Percentiles rank a stretch among this genome's conserved stretches.
Conservation (phyloP, 23 tunicate genomes). For the Diplosoma virens region DNA sequence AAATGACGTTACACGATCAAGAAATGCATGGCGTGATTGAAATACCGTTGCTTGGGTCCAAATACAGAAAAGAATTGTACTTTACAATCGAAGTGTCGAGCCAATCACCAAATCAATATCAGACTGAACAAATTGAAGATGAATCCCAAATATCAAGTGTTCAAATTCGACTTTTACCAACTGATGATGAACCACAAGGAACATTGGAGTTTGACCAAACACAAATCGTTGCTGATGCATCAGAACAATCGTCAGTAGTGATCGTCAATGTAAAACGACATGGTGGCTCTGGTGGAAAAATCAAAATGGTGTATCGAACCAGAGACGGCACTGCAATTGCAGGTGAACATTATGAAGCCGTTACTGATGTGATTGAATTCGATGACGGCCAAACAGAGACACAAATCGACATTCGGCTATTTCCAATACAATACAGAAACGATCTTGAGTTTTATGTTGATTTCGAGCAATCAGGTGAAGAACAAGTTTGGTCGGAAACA, state of each 20-base stretch:
- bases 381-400: background rate
- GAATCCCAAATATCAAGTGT: too few relatives aligned
- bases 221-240: too few relatives aligned
- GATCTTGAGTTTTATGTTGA: constrained; percentile 1
- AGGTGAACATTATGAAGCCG: background rate
- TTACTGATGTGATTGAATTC: background rate
- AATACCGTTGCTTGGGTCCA: background rate
- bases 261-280: background rate
- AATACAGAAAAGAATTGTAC: background rate
- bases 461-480: background rate
- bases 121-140: too few relatives aligned
- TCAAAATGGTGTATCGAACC: background rate
- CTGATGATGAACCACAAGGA: too few relatives aligned
- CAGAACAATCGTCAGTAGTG: too few relatives aligned
- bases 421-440: background rate
- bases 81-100: background rate
- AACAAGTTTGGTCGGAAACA: too few relatives aligned
- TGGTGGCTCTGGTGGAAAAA: constrained; percentile 20
- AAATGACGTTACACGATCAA: too few relatives aligned
- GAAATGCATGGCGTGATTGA: background rate
- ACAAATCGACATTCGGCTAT: background rate
- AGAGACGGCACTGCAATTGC: constrained; percentile 21
- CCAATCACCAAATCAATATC: too few relatives aligned
- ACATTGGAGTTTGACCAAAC: too few relatives aligned
- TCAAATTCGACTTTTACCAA: too few relatives aligned